These are phyloP conservation scores for Pipistrellus kuhlii DNA, from an alignment of 2,797 vertebrate species.

Conservation along the genomic window DNA sequence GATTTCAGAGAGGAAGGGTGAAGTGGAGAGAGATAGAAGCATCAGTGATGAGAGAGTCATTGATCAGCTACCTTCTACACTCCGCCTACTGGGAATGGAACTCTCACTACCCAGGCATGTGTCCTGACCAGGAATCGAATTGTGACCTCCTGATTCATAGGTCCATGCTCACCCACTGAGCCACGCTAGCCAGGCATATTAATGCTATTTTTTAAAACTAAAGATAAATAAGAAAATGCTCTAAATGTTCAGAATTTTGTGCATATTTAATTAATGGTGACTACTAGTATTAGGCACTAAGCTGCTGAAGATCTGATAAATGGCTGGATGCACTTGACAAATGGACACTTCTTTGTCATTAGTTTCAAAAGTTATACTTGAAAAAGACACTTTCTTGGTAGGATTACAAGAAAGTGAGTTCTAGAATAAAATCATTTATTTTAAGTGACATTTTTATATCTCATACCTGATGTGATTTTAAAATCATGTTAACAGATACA, in stretches of 20 bases:
- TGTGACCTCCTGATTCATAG: no score
- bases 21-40: no score
- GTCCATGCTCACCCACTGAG: no score
- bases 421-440: neutral
- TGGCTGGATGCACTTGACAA: neutral
- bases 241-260: neutral
- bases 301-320: conserved; percentile 2
- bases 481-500: neutral
- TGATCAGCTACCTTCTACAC: no score
- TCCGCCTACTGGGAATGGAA: no score
- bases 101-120: no score
- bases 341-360: neutral
- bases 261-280: neutral
- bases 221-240: conserved; percentile 6
- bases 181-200: neutral
- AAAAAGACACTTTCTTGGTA: neutral
- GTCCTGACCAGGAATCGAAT: no score
- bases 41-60: no score
- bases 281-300: neutral
- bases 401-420: neutral
- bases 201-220: neutral
- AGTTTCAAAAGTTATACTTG: neutral
- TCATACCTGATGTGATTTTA: neutral
- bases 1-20: no score
- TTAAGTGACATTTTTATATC: neutral